Evolutionary conservation across 2,113 vertebrate genomes (phyloP).

Genomic region (Nannospalax galili): DNA sequence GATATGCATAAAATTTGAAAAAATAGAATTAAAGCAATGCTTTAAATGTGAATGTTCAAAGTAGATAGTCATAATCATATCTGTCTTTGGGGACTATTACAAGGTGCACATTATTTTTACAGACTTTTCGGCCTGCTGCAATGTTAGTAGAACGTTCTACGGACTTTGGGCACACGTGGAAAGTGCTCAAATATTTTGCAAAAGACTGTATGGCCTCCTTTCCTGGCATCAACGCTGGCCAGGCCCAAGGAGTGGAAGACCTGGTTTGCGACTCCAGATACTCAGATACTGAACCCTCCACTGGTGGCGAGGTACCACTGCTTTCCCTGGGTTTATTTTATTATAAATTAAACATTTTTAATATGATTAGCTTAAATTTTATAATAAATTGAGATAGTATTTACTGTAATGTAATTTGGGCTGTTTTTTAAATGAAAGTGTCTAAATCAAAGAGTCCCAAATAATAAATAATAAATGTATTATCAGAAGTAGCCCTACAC

Average conservation of each 20-base stretch:
- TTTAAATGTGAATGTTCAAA: background rate
- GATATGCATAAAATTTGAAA: background rate
- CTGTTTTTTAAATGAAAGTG: background rate
- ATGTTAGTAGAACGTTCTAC: slow-evolving; percentile 93
- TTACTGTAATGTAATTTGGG: background rate
- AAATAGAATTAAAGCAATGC: background rate
- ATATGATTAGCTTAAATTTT: background rate
- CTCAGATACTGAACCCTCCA: slow-evolving; percentile 91
- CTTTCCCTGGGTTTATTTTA: slow-evolving; percentile 62
- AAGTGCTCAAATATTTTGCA: slow-evolving; percentile 91
- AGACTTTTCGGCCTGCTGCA: slow-evolving; percentile 94
- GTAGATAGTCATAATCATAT: background rate
- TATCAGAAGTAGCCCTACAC: background rate
- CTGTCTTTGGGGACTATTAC: background rate
- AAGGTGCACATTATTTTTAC: slow-evolving; percentile 63
- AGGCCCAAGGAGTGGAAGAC: slow-evolving; percentile 86
- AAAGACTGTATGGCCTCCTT: slow-evolving; percentile 90
- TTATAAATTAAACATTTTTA: background rate
- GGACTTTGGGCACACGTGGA: slow-evolving; percentile 92
- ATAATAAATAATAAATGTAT: background rate
- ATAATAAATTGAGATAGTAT: background rate
- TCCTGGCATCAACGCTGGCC: slow-evolving; percentile 85
- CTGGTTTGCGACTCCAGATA: slow-evolving; percentile 93
- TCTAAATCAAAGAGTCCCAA: slow-evolving; percentile 23
- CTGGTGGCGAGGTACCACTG: slow-evolving; percentile 90